A percentile compares a stretch with the other conserved stretches of the same genome.
Conservation (phyloP, 2,113 vertebrate genomes). For the Coregonus clupeaformis region DNA sequence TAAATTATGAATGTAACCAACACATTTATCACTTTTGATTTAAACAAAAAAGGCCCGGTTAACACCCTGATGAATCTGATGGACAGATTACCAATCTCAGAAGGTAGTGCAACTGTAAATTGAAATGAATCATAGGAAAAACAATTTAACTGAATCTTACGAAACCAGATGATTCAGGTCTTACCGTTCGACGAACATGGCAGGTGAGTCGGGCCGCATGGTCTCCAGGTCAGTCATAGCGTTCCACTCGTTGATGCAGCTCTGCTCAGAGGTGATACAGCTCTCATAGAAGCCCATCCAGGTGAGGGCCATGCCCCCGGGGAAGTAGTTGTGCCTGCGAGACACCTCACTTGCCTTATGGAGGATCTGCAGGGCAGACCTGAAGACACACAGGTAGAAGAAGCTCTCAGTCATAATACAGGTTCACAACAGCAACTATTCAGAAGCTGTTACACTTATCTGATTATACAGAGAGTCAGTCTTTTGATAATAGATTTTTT, state of each 20-base stretch:
- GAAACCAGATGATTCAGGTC: not conserved
- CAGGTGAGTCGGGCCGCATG: constrained; percentile 86
- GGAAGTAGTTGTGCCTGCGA: constrained; percentile 91
- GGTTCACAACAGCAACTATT: not conserved
- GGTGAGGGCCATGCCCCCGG: constrained; percentile 86
- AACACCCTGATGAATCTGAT: not conserved
- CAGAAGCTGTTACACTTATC: not conserved
- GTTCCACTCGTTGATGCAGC: constrained; percentile 98
- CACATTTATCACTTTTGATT: not conserved
- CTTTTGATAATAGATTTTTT: not conserved
- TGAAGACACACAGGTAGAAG: constrained; percentile 48
- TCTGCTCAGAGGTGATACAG: constrained; percentile 93
- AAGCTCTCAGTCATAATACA: not conserved
- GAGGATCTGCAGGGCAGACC: constrained; percentile 95
- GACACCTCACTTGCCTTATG: constrained; percentile 95
- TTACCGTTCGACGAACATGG: constrained; percentile 90
- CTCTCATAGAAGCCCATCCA: constrained; percentile 97
- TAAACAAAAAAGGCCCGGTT: not conserved
- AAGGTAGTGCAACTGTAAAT: not conserved
- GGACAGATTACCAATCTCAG: not conserved
- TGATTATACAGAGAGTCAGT: not conserved
- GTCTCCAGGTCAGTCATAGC: constrained; percentile 95
- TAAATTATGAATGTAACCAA: constrained; percentile 19
- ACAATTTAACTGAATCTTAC: not conserved
- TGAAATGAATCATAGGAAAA: not conserved